Base-by-base conservation (phyloP, 2,888 invertebrate genomes). In the Drosophila falleni region DNA sequence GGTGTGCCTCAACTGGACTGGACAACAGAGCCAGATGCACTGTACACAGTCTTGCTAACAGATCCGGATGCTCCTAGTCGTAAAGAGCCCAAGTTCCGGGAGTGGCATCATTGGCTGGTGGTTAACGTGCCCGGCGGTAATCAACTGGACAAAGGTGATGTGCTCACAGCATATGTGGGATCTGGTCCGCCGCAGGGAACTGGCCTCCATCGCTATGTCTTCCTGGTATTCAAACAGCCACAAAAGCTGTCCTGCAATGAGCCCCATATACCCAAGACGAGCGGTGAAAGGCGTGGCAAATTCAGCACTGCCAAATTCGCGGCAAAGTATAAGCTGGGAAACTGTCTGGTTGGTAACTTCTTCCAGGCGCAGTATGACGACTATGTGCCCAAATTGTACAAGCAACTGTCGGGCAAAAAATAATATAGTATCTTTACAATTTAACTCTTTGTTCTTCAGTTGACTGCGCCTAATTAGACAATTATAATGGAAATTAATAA, bases 11-110 rank as follows among this genome's bases (percentile, higher is more conserved):
- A 74, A 33, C 82, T 93, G 0, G 87, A 89, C 41, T 93, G 93
- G 92, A 53, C 83, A 10, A 77, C 89, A 0, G 89, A 90, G 3
- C 61, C 81, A 4, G 76, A 80, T 39, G 72, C 83, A 0, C 85
- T 89, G n/a, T 93, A 93, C 47, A 91, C 92, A 0, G 63, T 93
- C 0, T 67, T 92, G 29, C 78, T 93, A 63, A 91, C 92, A 94
- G 98, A 98, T 93, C 98, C 98, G 0, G 98, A 98, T 93, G 98
- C 98, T 10, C 98, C 98, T 0, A 96, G 96, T 80, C 95, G 98
- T 61, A 92, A 94, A 42, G 94, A 96, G 10, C 98, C 97, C 0
- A 96, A 94, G 77, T 95, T 94, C 91, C 94, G 98, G 35, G 98
- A 98, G 92, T 98, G 96, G 96, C 96, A 96, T 90, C 98, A 98